Percentiles rank a stretch among this genome's conserved stretches.
phyloP scores from a whole-genome alignment of 2,797 vertebrate species.

The Micromesistius poutassou region DNA sequence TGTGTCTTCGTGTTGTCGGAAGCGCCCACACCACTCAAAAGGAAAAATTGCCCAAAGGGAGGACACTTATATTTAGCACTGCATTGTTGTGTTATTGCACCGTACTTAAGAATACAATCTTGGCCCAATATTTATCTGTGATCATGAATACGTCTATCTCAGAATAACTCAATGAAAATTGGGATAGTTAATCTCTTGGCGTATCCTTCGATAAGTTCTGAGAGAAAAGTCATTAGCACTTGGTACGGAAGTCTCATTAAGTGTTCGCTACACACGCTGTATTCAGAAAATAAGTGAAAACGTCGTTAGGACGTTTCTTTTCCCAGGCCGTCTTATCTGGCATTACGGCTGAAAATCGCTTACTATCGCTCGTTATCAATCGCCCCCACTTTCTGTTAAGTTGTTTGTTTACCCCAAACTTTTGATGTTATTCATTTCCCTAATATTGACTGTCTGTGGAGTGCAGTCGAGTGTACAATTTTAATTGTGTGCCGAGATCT shows the following conservation, averaged over 20 bases:
- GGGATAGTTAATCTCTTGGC: no score
- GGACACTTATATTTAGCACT: no score
- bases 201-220: no score
- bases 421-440: constrained; percentile 52
- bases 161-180: no score
- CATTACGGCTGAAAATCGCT: not conserved
- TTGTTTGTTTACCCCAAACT: constrained; percentile 52
- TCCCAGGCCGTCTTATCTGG: not conserved
- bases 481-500: constrained; percentile 68
- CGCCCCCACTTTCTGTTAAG: constrained; percentile 29
- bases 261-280: not conserved
- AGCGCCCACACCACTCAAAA: no score
- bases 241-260: not conserved
- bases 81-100: no score
- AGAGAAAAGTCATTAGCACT: not conserved
- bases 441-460: constrained; percentile 58
- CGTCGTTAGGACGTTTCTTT: not conserved
- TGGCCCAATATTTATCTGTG: no score
- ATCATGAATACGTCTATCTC: no score
- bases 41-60: no score
- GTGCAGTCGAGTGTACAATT: constrained; percentile 63
- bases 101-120: no score
- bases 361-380: constrained; percentile 32
- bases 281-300: not conserved
- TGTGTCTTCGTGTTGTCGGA: no score